Percentiles rank a stretch among this genome's conserved stretches.
Evolutionary conservation across 2,797 vertebrate genomes (phyloP).

Genomic region (Neosilurus hyrtlii): DNA sequence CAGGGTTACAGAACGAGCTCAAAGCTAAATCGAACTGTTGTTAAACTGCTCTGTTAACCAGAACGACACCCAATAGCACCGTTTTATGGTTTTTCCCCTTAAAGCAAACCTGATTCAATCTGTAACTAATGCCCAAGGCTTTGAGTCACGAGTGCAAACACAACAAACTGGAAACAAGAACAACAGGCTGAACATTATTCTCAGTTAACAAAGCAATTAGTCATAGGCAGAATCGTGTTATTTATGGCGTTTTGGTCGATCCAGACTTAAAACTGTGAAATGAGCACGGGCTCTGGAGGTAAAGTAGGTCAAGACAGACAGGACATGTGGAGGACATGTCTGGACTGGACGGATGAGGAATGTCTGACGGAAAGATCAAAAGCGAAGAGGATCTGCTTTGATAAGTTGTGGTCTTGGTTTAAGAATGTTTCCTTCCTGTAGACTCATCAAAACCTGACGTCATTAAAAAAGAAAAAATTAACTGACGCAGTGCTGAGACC

Average conservation of each 20-base stretch:
- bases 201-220: neutral
- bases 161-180: neutral
- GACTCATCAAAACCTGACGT: neutral
- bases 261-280: neutral
- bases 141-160: neutral
- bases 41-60: neutral
- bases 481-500: neutral
- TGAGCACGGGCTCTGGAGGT: neutral
- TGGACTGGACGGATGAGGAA: constrained; percentile 30
- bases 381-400: neutral
- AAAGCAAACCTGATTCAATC: neutral
- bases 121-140: neutral
- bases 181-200: neutral
- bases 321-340: constrained; percentile 26
- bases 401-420: neutral
- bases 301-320: constrained; percentile 14
- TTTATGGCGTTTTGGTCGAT: neutral
- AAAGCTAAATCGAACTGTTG: neutral
- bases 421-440: neutral
- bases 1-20: neutral
- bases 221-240: neutral
- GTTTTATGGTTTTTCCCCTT: neutral
- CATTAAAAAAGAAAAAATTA: neutral
- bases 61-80: neutral
- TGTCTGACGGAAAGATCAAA: constrained; percentile 23